Percentiles rank a stretch among this genome's conserved stretches.
These are phyloP conservation scores for Carposina sasakii DNA, from an alignment of 1,140 invertebrate species.

Conservation along the genomic window DNA sequence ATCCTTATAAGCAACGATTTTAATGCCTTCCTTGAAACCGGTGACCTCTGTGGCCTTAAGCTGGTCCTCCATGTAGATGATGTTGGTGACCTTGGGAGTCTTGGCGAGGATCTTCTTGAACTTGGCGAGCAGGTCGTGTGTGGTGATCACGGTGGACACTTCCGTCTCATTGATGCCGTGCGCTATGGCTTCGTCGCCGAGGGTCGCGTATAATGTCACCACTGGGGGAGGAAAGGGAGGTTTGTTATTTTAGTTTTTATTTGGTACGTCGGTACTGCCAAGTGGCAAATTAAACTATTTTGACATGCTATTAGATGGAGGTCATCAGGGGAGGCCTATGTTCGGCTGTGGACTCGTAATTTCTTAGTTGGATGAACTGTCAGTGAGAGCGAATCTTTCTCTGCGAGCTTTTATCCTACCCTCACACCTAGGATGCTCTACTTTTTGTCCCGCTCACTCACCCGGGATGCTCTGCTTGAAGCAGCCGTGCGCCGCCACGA, in stretches of 20 bases:
- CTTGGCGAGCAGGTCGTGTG: slow-evolving; percentile 91
- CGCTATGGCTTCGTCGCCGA: slow-evolving; percentile 96
- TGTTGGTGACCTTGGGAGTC: slow-evolving; percentile 79
- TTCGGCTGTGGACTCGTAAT: too few species aligned
- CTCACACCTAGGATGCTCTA: too few species aligned
- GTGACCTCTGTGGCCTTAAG: slow-evolving; percentile 78
- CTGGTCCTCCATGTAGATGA: slow-evolving; percentile 94
- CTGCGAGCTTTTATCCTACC: too few species aligned
- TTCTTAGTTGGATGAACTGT: too few species aligned
- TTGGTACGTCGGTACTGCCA: too few species aligned
- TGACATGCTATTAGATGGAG: too few species aligned
- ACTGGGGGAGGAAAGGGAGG: slow-evolving; percentile 78
- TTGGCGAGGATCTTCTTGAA: slow-evolving; percentile 84
- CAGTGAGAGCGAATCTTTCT: too few species aligned
- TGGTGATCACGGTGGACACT: slow-evolving; percentile 91
- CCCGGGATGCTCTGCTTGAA: slow-evolving; percentile 93
- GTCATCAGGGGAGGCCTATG: too few species aligned
- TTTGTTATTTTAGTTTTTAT: too few species aligned
- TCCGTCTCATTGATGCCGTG: slow-evolving; percentile 98
- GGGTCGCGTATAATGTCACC: slow-evolving; percentile 96
- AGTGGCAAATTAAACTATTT: too few species aligned
- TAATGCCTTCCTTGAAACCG: slow-evolving; percentile 79
- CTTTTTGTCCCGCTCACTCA: too few species aligned
- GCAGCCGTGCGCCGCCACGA: slow-evolving; percentile 93
- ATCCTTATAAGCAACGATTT: slow-evolving; percentile 77